Evolutionary conservation across 2,113 vertebrate species (phyloP), one percentile per base, ranked within the genome.

Genomic region (Microcebus lehilahytsara): DNA sequence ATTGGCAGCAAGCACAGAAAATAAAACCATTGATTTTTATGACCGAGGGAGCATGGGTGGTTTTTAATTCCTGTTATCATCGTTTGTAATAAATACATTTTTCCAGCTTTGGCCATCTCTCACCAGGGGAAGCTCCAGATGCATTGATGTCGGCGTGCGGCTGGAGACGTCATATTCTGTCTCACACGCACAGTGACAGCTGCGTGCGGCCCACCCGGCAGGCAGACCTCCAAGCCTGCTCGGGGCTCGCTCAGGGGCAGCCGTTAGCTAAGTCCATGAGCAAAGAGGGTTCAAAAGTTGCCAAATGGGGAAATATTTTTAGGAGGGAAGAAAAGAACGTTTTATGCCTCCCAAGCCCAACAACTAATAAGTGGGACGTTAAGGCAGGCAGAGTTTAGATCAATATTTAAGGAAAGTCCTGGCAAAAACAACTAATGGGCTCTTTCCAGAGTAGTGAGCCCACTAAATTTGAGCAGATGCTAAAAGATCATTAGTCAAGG

Each of bases 41-140:
- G 79, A 90, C 0, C 25, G 30, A 89, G 34, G 75, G 85, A 81
- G 34, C 32, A 10, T 17, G 69, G 66, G 12, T 72, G 42, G 69
- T 42, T 84, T 96, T 96, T 90, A 96, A 83, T 74, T 95, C 80
- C 86, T 88, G 25, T 72, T 85, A 81, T 60, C 95, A 58, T 46
- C 22, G 20, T 49, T 75, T 56, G 69, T 86, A 85, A 95, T 74
- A 95, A 96, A 78, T 23, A 22, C n/a, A 86, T 72, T 64, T 79
- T 90, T 37, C 83, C 56, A 92, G 93, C 56, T 81, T 92, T 92
- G 84, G 66, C 86, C 96, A 40, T 79, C 90, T 95, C 87, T 95
- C 95, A 19, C 30, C 74, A 78, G 95, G 81, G 71, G 84, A 84
- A 80, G 79, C 30, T 23, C 22, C 9, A 3, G 60, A 67, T 34